A percentile compares a stretch with the other conserved stretches of the same genome.
These are phyloP conservation scores for Champsocephalus gunnari DNA, from an alignment of 2,797 vertebrate species.

Conservation along the genomic window DNA sequence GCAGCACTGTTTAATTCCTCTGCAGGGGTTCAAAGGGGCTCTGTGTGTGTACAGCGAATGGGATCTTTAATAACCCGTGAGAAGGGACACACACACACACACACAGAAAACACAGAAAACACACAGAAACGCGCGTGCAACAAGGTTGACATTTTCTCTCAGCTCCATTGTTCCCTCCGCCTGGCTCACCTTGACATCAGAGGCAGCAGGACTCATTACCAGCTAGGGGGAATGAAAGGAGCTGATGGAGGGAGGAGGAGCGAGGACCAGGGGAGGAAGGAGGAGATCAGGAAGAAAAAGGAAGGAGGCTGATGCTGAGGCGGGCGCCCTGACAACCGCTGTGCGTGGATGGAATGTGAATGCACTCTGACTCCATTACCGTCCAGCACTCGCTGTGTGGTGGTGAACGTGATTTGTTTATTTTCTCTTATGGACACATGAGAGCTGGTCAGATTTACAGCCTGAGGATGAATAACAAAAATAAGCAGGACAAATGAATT, in stretches of 20 bases:
- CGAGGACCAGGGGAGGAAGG: slow-evolving; percentile 45
- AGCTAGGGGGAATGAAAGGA: slow-evolving; percentile 78
- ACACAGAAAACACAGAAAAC: slow-evolving; percentile 8
- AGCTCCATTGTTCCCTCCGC: slow-evolving; percentile 80
- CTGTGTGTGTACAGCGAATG: slow-evolving; percentile 50
- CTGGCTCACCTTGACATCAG: slow-evolving; percentile 85
- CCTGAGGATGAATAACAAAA: slow-evolving; percentile 38
- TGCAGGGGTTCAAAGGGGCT: slow-evolving; percentile 80
- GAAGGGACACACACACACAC: slow-evolving; percentile 49
- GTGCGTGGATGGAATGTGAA: slow-evolving; percentile 56
- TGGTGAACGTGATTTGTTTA: slow-evolving; percentile 35
- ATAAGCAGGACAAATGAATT: slow-evolving; percentile 39
- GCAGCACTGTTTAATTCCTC: slow-evolving; percentile 80
- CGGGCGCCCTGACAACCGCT: slow-evolving; percentile 47
- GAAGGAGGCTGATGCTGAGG: slow-evolving; percentile 67
- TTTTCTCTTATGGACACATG: slow-evolving; percentile 32
- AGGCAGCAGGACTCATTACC: slow-evolving; percentile 86
- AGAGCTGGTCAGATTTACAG: slow-evolving; percentile 30
- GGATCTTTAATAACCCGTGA: slow-evolving; percentile 79
- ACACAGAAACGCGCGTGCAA: slow-evolving; percentile 33
- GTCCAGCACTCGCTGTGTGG: slow-evolving; percentile 26
- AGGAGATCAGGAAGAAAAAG: slow-evolving; percentile 62
- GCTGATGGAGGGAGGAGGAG: slow-evolving; percentile 62
- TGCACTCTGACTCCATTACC: slow-evolving; percentile 30
- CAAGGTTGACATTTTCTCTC: slow-evolving; percentile 82